phyloP scores from a whole-genome alignment of 2,888 invertebrate genomes.

The Galeruca laticollis region DNA sequence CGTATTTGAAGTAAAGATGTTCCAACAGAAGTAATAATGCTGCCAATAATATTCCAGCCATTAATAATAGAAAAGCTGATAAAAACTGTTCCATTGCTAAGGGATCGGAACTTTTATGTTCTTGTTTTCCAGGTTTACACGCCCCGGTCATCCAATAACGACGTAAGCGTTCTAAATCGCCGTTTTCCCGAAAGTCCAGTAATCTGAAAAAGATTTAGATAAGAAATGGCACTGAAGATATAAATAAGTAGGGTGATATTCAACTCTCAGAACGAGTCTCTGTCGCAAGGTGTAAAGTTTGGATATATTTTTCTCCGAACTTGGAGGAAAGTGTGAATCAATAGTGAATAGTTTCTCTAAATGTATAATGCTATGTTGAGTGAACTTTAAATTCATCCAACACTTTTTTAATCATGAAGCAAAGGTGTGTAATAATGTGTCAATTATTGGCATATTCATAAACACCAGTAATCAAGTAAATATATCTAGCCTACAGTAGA shows the following conservation, averaged over 20 bases:
- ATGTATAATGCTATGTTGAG: too few species aligned
- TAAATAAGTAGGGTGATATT: background rate
- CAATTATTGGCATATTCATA: too few species aligned
- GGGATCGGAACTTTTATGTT: conserved; percentile 91
- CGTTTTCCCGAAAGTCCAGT: conserved; percentile 90
- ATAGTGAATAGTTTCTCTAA: too few species aligned
- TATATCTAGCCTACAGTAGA: too few species aligned
- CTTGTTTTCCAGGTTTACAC: conserved; percentile 79
- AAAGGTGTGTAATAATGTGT: too few species aligned
- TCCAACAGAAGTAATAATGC: conserved; percentile 89
- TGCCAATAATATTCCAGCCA: conserved; percentile 93
- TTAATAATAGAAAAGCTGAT: conserved; percentile 94
- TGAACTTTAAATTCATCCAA: too few species aligned
- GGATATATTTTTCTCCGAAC: too few species aligned
- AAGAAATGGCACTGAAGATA: background rate
- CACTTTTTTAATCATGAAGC: too few species aligned
- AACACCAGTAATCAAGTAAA: too few species aligned
- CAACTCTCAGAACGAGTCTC: too few species aligned
- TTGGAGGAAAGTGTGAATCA: too few species aligned
- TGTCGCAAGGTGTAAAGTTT: too few species aligned
- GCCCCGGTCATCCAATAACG: conserved; percentile 98
- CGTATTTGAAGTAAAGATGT: conserved; percentile 95
- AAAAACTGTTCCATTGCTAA: conserved; percentile 95
- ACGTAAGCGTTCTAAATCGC: conserved; percentile 93
- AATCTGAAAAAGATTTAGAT: conserved; percentile 67